phyloP scores from a whole-genome alignment of 1,140 invertebrate genomes.

The Orussus abietinus region DNA sequence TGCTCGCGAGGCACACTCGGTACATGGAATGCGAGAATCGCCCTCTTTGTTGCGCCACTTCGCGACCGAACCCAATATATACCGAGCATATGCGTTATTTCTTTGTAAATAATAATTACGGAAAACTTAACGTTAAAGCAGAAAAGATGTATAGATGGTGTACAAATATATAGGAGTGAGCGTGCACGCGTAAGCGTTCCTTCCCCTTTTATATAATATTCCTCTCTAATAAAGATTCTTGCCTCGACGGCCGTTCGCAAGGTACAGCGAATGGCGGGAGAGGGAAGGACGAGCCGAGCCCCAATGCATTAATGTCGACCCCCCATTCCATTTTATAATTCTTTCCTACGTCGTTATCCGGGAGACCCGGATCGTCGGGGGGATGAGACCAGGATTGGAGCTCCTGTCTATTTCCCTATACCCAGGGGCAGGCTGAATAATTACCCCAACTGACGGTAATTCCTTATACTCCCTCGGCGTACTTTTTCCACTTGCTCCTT shows the following conservation, averaged over 20 bases:
- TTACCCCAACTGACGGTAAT: conserved; percentile 15
- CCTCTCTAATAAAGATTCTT: conserved; percentile 7
- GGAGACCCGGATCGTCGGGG: background rate
- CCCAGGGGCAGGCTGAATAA: conserved; percentile 19
- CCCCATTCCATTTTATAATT: conserved; percentile 34
- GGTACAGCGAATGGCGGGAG: no score
- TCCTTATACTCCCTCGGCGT: conserved; percentile 13
- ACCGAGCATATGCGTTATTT: no score
- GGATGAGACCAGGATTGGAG: conserved; percentile 1
- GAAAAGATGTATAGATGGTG: no score
- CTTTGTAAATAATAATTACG: no score
- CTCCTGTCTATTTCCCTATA: conserved; percentile 13
- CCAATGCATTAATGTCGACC: conserved; percentile 36
- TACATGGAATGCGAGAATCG: background rate
- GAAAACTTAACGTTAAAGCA: no score
- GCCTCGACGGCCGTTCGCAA: conserved; percentile 1
- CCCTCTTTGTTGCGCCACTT: no score
- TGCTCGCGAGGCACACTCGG: background rate
- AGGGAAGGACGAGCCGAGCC: conserved; percentile 24
- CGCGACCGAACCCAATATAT: no score
- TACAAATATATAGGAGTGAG: no score
- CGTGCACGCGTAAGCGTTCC: no score
- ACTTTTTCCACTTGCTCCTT: conserved; percentile 1
- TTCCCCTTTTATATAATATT: no score
- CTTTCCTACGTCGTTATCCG: conserved; percentile 29